These are phyloP conservation scores for Philopedon plagiatum DNA, from an alignment of 2,888 invertebrate species.

Conservation along the genomic window DNA sequence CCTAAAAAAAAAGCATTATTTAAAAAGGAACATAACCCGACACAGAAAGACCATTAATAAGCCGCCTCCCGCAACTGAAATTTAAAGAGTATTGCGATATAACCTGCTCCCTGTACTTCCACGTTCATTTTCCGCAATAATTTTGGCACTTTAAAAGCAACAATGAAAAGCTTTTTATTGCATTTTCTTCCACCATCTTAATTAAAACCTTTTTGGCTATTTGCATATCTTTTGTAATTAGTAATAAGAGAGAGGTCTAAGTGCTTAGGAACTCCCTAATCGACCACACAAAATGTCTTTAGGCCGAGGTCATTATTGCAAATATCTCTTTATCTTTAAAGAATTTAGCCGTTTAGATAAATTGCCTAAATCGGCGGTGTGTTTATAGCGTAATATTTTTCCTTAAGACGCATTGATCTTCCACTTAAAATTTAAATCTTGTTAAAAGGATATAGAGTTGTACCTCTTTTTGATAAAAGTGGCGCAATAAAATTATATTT, in stretches of 20 bases:
- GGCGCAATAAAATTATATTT: no score
- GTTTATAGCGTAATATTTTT: not conserved
- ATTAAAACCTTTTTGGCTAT: slow-evolving; percentile 30
- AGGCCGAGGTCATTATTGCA: slow-evolving; percentile 13
- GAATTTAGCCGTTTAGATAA: not conserved
- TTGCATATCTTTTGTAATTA: slow-evolving; percentile 37
- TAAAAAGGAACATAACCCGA: not conserved
- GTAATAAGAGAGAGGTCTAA: slow-evolving; percentile 23
- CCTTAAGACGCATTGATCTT: not conserved
- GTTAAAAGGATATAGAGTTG: no score
- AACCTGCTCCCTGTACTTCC: not conserved
- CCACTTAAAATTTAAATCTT: no score
- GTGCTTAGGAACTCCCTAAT: slow-evolving; percentile 16
- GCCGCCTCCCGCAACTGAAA: not conserved
- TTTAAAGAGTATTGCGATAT: not conserved
- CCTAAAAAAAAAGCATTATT: not conserved
- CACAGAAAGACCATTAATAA: not conserved
- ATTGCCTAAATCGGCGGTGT: not conserved
- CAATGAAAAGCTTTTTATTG: slow-evolving; percentile 27
- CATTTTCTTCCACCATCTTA: slow-evolving; percentile 28
- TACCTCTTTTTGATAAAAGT: no score
- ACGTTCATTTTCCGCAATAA: not conserved
- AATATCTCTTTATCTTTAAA: slow-evolving; percentile 3
- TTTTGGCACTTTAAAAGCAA: slow-evolving; percentile 5
- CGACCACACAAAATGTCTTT: slow-evolving; percentile 5